Percentiles rank a stretch among this genome's conserved stretches.
phyloP scores from a whole-genome alignment of 2,888 invertebrate species.

The Caenorhabditis parvicauda region DNA sequence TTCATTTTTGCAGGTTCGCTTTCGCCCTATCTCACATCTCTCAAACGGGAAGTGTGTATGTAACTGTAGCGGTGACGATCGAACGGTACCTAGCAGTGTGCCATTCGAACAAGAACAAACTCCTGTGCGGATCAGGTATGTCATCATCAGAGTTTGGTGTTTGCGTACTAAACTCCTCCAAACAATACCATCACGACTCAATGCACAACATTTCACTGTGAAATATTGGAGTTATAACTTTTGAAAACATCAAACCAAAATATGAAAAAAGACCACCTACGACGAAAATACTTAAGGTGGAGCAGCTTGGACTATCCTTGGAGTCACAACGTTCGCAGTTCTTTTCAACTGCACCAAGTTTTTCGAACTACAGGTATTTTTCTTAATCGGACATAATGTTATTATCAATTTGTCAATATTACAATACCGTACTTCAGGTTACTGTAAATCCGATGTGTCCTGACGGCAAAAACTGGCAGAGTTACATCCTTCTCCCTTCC shows the following conservation, averaged over 20 bases:
- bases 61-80: constrained; percentile 56
- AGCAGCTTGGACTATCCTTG: constrained; percentile 50
- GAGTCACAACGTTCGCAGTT: constrained; percentile 55
- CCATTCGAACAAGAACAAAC: constrained; percentile 42
- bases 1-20: constrained; percentile 36
- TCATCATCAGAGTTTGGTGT: neutral
- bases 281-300: constrained; percentile 24
- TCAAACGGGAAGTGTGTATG: constrained; percentile 57
- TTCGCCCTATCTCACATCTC: constrained; percentile 58
- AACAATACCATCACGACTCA: neutral
- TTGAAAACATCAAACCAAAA: neutral
- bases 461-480: constrained; percentile 49
- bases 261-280: neutral
- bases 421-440: constrained; percentile 37
- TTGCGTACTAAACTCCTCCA: neutral
- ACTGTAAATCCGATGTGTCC: constrained; percentile 45
- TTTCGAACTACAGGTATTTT: constrained; percentile 55
- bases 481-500: constrained; percentile 46
- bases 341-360: constrained; percentile 59
- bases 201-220: neutral
- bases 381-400: too few species aligned
- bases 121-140: constrained; percentile 41
- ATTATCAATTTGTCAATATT: too few species aligned
- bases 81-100: constrained; percentile 58
- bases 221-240: neutral